Percentiles rank a stretch among this genome's conserved stretches.
phyloP scores from a whole-genome alignment of 2,113 vertebrate species.

The Crotalus helleri region DNA sequence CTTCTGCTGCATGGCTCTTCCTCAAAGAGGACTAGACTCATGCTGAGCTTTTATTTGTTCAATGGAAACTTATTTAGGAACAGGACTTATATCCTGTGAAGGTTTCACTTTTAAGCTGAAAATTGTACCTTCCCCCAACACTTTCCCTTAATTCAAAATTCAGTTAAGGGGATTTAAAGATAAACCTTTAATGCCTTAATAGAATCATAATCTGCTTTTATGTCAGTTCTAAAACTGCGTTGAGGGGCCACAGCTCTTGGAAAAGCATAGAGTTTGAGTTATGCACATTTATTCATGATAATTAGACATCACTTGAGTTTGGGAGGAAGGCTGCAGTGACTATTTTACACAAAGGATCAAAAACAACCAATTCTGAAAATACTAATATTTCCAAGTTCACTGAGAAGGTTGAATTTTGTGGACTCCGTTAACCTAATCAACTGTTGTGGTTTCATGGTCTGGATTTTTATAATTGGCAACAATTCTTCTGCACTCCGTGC shows the following conservation, averaged over 20 bases:
- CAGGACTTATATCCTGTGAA: neutral
- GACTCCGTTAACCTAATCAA: neutral
- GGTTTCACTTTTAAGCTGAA: constrained; percentile 15
- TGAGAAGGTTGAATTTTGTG: neutral
- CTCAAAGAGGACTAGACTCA: constrained; percentile 23
- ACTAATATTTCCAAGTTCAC: neutral
- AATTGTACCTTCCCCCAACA: neutral
- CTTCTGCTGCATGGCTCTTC: neutral
- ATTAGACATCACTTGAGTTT: neutral
- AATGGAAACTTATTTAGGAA: neutral
- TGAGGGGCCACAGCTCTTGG: neutral
- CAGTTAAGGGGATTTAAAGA: constrained; percentile 6
- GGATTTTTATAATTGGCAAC: neutral
- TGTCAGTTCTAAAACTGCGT: neutral
- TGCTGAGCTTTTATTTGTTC: constrained; percentile 9
- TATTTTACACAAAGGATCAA: neutral
- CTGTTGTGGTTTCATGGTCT: neutral
- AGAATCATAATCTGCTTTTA: constrained; percentile 2
- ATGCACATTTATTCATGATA: neutral
- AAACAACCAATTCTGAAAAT: neutral
- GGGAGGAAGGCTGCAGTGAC: neutral
- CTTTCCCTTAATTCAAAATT: constrained; percentile 1
- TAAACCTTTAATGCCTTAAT: constrained; percentile 2
- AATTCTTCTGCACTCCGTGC: neutral
- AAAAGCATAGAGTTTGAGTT: neutral